Conservation (phyloP, 37 sponge, comb jelly and placozoan genomes). For the Diacarnus erythraeanus region DNA sequence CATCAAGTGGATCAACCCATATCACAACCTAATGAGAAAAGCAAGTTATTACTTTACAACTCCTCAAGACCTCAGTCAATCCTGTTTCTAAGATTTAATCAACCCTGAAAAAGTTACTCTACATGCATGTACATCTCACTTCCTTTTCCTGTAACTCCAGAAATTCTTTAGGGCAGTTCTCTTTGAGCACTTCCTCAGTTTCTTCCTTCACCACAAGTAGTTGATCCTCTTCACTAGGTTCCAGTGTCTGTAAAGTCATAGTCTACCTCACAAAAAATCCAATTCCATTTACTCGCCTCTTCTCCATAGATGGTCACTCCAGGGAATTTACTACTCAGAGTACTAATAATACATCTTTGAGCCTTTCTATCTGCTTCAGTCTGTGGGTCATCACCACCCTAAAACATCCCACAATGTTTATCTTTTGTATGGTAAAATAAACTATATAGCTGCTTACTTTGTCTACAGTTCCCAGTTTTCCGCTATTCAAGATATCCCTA, state of each 20-base stretch:
- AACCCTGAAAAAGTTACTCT: not conserved
- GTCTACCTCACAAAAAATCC: not conserved
- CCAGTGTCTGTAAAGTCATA: slow-evolving; percentile 7
- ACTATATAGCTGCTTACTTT: slow-evolving; percentile 52
- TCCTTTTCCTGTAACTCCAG: slow-evolving; percentile 47
- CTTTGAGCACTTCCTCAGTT: slow-evolving; percentile 62
- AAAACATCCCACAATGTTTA: not conserved
- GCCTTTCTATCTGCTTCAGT: slow-evolving; percentile 92
- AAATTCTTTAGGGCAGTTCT: slow-evolving; percentile 65
- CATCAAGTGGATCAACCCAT: slow-evolving; percentile 99
- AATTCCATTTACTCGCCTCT: slow-evolving; percentile 49
- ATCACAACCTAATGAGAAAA: slow-evolving; percentile 75
- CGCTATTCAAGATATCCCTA: slow-evolving; percentile 73
- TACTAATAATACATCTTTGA: slow-evolving; percentile 78
- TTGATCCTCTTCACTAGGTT: slow-evolving; percentile 47
- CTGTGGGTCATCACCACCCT: slow-evolving; percentile 91
- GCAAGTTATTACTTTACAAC: not conserved
- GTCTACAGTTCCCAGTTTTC: slow-evolving; percentile 72
- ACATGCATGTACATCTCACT: slow-evolving; percentile 26
- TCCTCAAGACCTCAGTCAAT: not conserved
- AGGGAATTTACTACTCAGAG: slow-evolving; percentile 75
- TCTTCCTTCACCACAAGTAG: slow-evolving; percentile 9
- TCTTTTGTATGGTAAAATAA: not conserved
- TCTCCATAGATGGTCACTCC: slow-evolving; percentile 77
- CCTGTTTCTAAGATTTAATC: not conserved